phyloP scores from a whole-genome alignment of 1,140 invertebrate species.

The Cylas formicarius region DNA sequence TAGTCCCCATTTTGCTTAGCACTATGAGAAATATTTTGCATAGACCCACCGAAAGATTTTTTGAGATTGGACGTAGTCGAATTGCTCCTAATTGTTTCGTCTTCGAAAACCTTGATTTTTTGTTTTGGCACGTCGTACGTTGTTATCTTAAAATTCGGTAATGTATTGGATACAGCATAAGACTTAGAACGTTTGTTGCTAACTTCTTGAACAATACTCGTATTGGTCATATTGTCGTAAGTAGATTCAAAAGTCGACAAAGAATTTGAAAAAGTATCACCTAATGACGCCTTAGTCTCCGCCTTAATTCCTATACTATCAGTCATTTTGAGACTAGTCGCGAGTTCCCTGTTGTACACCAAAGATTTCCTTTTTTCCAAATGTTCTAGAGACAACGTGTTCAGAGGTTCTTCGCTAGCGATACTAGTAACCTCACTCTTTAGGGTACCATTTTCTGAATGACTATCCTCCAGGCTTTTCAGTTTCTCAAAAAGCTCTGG shows the following conservation, averaged over 20 bases:
- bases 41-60: constrained; percentile 9
- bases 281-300: constrained; percentile 11
- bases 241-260: constrained; percentile 10
- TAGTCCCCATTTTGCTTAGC: constrained; percentile 15
- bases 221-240: constrained; percentile 6
- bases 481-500: constrained; percentile 41
- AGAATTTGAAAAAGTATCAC: constrained; percentile 18
- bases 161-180: constrained; percentile 18
- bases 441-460: constrained; percentile 25
- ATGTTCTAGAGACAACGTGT: constrained; percentile 37
- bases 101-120: constrained; percentile 41
- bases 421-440: constrained; percentile 28
- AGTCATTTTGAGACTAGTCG: constrained; percentile 40
- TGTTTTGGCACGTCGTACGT: constrained; percentile 40
- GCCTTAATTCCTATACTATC: constrained; percentile 19
- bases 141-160: constrained; percentile 41
- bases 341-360: constrained; percentile 40
- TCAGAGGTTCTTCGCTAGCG: constrained; percentile 33
- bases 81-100: constrained; percentile 40
- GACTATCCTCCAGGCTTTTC: constrained; percentile 28
- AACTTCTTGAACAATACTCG: constrained; percentile 1
- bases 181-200: too few relatives aligned
- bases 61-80: not conserved
- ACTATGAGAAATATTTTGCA: constrained; percentile 24
- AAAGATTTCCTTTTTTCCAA: constrained; percentile 39